Evolutionary conservation across 2,888 invertebrate species (phyloP).

Genomic region (Drosophila flavopinicola): DNA sequence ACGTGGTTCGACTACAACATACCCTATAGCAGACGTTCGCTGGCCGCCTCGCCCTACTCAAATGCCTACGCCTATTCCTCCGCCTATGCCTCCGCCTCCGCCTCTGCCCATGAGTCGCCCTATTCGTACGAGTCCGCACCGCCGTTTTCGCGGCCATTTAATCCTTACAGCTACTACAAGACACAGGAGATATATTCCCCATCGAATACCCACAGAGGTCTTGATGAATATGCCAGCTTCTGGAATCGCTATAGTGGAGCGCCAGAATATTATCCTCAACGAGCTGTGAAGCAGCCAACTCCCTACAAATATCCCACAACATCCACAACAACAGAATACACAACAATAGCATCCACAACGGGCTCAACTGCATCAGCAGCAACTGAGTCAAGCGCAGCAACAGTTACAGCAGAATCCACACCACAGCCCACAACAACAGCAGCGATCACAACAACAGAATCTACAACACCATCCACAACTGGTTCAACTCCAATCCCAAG

Average conservation of each 20-base stretch:
- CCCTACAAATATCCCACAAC: not conserved
- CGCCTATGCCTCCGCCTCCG: not conserved
- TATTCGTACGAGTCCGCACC: slow-evolving; percentile 3
- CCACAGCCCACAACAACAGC: not conserved
- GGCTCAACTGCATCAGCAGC: not conserved
- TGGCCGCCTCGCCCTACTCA: not conserved
- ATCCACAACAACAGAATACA: not conserved
- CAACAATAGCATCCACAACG: not conserved
- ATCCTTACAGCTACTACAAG: slow-evolving; percentile 1
- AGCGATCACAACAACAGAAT: no score
- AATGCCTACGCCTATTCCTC: not conserved
- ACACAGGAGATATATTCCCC: slow-evolving; percentile 6
- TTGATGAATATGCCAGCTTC: not conserved
- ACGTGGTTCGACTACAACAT: slow-evolving; percentile 21
- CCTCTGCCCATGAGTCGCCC: not conserved
- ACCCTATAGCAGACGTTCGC: slow-evolving; percentile 10
- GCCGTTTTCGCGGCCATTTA: slow-evolving; percentile 1
- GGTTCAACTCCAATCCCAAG: not conserved
- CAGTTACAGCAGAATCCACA: not conserved
- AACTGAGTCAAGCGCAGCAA: not conserved
- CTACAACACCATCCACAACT: not conserved
- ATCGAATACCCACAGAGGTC: not conserved
- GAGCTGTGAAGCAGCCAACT: not conserved
- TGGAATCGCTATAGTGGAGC: slow-evolving; percentile 7
- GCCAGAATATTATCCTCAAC: not conserved